Evolutionary conservation across 2,113 vertebrate species (phyloP).

Genomic region (Ceyx melanurus): DNA sequence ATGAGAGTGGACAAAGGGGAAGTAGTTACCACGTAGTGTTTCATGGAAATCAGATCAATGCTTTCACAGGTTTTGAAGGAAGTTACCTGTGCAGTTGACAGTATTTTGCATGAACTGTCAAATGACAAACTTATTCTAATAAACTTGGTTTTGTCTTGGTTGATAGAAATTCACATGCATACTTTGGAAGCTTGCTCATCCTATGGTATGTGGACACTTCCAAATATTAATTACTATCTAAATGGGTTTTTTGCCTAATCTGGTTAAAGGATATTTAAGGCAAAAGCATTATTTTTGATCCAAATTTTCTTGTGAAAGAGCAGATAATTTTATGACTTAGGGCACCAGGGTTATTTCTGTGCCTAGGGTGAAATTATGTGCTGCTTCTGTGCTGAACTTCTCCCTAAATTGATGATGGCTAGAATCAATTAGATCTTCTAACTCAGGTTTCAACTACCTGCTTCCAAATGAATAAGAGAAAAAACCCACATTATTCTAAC

Average conservation of each 20-base stretch:
- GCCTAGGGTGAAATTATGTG: neutral
- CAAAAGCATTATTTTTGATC: constrained; percentile 9
- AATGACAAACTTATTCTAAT: neutral
- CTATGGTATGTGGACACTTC: neutral
- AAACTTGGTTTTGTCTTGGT: neutral
- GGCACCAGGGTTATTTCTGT: neutral
- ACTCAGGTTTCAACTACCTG: neutral
- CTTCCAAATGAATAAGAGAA: neutral
- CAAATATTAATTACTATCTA: neutral
- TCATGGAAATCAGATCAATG: fast-evolving
- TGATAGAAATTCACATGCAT: neutral
- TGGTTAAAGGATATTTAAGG: neutral
- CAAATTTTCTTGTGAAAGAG: neutral
- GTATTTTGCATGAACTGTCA: neutral
- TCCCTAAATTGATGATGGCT: neutral
- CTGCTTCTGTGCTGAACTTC: neutral
- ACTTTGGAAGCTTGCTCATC: neutral
- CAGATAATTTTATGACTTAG: neutral
- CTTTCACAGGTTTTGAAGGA: neutral
- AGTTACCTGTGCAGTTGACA: neutral
- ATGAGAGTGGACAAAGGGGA: neutral
- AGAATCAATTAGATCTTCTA: neutral
- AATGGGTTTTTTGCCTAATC: neutral
- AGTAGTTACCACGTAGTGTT: fast-evolving
- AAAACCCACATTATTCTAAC: neutral